Evolutionary conservation across 2,888 invertebrate genomes (phyloP), one percentile per base, ranked within the genome.

Genomic region (Drosophila histrio): DNA sequence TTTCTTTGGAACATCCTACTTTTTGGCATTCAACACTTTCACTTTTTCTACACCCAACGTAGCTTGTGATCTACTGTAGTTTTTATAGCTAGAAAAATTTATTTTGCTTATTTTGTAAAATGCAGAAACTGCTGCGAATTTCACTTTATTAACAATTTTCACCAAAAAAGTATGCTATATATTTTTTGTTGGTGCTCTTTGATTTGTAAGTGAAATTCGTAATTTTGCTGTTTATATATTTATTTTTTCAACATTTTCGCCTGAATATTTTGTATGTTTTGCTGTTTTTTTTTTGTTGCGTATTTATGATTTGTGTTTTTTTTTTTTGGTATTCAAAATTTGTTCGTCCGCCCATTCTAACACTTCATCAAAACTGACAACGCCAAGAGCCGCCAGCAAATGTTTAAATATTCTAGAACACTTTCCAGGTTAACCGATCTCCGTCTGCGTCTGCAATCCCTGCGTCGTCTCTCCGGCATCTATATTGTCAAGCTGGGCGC

Each of bases 401-500:
- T 71, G 72, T 72, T 70, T 61, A 84, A 84, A 84, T 84, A 72
- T 79, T 88, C 72, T 89, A 91, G 92, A 91, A 91, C 92, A 72
- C 91, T 90, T 91, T 90, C 89, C 89, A 94, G 96, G 72, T 93
- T 97, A 87, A 95, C 95, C 60, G 96, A 96, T 90, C 93, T 97
- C 39, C 94, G 96, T 2, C 93, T 96, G 58, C 94, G 96, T 50
- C 93, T 98, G 63, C 96, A 96, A 90, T 96, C 96, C 3, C 93
- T 98, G 60, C 95, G 96, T 87, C 94, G 96, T 89, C 93, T 98
- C 72, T 96, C 96, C 28, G 95, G 95, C 68, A 95, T 96, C 87
- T 97, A 97, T 91, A 95, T 96, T 38, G 93, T 96, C 62, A 96
- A 96, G 92, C 92, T 97, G 76, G 96, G 96, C 68, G 95, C 95